Base-by-base conservation (phyloP, 2,888 invertebrate species). In the Dynastes maya region DNA sequence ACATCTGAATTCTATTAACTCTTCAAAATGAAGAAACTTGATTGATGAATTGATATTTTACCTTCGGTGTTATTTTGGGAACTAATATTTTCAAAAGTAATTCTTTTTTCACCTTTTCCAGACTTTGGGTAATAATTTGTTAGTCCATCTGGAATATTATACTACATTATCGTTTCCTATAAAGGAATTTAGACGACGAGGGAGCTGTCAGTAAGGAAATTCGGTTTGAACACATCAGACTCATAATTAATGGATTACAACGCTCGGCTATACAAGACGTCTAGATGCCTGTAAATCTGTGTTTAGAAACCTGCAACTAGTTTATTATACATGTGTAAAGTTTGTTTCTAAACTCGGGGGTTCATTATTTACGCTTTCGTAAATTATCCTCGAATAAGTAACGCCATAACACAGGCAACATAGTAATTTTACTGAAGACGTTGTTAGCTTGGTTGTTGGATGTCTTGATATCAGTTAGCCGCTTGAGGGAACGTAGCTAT, bases 261-360 rank as follows among this genome's bases (percentile, higher is more conserved):
- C 22, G 45, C 65, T n/a, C 45, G 40, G 9, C 11, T 45, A 22
- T 67, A 11, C 40, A 22, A 40, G 9, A 29, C 27, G 32, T 32
- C 53, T 29, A 40, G 22, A 29, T 16, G 53, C 29, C 32, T 29
- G 53, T n/a, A 70, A 70, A 70, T 53, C 70, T 70, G 9, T 32
- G 70, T 70, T 53, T n/a, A 32, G 53, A 27, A 70, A 32, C 32
- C 32, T 45, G 65, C 27, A 70, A 29, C 29, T 70, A 29, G 70
- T 53, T 70, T 70, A 70, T 53, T 32, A 53, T 53, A 70, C 70
- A 70, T 53, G 70, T 32, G 70, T 53, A 70, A 70, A 70, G 70
- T 70, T 70, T 53, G 70, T 70, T 53, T 53, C 32, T 70, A 29
- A 53, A 70, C 51, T 53, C 49, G 22, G 65, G 55, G 53, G 51